phyloP scores from a whole-genome alignment of 2,113 vertebrate genomes.

The Thomomys bottae region DNA sequence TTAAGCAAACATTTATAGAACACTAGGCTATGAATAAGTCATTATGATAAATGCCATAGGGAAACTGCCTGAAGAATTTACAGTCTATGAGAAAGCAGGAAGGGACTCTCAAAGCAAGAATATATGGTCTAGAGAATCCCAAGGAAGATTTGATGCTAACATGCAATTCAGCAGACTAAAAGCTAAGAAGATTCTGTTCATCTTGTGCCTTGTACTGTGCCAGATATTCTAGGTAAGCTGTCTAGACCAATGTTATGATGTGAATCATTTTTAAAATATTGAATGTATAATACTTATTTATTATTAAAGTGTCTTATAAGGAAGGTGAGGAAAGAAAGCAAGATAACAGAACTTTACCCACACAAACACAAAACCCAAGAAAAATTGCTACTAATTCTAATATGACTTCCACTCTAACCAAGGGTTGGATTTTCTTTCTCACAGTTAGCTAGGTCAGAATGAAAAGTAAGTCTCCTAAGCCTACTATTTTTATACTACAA shows the following conservation, averaged over 20 bases:
- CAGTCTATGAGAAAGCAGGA: constrained; percentile 26
- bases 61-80: constrained; percentile 45
- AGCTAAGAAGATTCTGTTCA: background rate
- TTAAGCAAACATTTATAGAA: constrained; percentile 59
- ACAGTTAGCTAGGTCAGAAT: constrained; percentile 27
- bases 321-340: background rate
- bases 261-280: constrained; percentile 33
- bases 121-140: background rate
- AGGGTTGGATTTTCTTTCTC: constrained; percentile 8
- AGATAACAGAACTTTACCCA: background rate
- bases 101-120: constrained; percentile 16
- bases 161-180: background rate
- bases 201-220: background rate
- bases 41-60: constrained; percentile 57
- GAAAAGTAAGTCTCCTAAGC: constrained; percentile 1
- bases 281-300: background rate
- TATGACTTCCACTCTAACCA: too few relatives aligned
- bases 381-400: background rate
- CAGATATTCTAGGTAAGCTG: background rate
- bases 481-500: background rate
- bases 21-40: constrained; percentile 58
- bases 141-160: constrained; percentile 8
- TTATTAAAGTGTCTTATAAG: background rate
- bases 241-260: background rate
- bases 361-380: background rate